Percentiles rank a stretch among this genome's conserved stretches.
Evolutionary conservation across 2,797 vertebrate genomes (phyloP).

Genomic region (Numenius phaeopus): DNA sequence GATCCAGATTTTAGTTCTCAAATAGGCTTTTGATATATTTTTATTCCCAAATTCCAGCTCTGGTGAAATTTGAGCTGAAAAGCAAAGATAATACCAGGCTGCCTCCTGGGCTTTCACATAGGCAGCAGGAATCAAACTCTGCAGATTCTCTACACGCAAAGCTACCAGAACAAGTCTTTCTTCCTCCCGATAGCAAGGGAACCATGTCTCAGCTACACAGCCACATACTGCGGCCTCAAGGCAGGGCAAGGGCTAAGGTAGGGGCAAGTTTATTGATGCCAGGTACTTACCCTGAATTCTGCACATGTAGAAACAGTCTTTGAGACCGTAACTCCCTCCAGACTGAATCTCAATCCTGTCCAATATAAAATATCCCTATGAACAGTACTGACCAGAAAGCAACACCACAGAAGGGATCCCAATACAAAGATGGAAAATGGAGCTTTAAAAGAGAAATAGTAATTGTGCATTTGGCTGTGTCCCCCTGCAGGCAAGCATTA

Average conservation of each 20-base stretch:
- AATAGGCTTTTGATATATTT: neutral
- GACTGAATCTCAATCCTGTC: neutral
- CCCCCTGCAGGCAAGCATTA: conserved; percentile 28
- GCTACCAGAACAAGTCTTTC: neutral
- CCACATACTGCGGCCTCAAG: neutral
- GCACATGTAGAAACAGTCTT: neutral
- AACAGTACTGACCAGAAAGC: neutral
- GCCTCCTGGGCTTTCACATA: neutral
- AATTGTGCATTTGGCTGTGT: neutral
- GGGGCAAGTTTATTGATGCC: neutral
- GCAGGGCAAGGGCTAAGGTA: neutral
- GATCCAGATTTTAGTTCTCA: neutral
- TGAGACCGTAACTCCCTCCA: neutral
- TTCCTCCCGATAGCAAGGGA: rapidly evolving
- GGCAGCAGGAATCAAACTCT: neutral
- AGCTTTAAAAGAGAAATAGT: neutral
- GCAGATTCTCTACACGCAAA: neutral
- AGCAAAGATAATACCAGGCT: neutral
- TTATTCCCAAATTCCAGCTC: neutral
- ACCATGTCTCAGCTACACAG: neutral
- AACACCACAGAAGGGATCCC: neutral
- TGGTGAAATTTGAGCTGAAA: neutral
- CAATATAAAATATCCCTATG: neutral
- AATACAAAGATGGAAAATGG: neutral
- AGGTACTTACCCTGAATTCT: neutral